These are phyloP conservation scores for Tetranychus piercei DNA, from an alignment of 2,888 invertebrate genomes.

Conservation along the genomic window DNA sequence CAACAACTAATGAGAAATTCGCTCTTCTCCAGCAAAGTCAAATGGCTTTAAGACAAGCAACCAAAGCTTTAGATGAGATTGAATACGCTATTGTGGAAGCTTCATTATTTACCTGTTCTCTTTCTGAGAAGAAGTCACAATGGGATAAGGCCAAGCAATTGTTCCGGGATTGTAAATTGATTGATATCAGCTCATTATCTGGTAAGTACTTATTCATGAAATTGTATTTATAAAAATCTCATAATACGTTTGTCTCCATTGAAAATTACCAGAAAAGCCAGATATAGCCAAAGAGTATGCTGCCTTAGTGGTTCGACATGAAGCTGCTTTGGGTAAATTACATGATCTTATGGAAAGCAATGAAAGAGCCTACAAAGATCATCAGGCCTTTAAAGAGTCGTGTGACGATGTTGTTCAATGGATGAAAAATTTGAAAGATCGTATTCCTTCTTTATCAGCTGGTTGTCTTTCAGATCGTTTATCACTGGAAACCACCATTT, in stretches of 20 bases:
- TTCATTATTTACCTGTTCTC: slow-evolving; percentile 53
- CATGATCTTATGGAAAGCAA: slow-evolving; percentile 32
- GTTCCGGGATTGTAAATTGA: background rate
- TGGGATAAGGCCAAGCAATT: slow-evolving; percentile 53
- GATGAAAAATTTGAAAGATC: slow-evolving; percentile 68
- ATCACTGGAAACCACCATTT: slow-evolving; percentile 68
- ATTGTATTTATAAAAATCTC: background rate
- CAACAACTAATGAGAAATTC: background rate
- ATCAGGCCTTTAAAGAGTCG: slow-evolving; percentile 71
- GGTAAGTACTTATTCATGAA: background rate
- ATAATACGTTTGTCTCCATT: background rate
- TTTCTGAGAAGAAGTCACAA: slow-evolving; percentile 67
- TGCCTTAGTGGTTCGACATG: background rate
- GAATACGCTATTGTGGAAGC: slow-evolving; percentile 54
- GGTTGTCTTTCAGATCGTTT: slow-evolving; percentile 64
- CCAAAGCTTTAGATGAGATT: slow-evolving; percentile 59
- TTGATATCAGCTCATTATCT: background rate
- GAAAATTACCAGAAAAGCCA: background rate
- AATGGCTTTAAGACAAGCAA: slow-evolving; percentile 44
- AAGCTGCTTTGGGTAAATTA: background rate
- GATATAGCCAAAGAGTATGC: slow-evolving; percentile 6
- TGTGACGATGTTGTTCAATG: slow-evolving; percentile 72
- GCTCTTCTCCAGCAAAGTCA: background rate
- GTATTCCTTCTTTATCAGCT: slow-evolving; percentile 58
- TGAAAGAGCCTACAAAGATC: slow-evolving; percentile 69